Base-by-base conservation (phyloP, 2,797 vertebrate species). In the Arrhamphus sclerolepis region DNA sequence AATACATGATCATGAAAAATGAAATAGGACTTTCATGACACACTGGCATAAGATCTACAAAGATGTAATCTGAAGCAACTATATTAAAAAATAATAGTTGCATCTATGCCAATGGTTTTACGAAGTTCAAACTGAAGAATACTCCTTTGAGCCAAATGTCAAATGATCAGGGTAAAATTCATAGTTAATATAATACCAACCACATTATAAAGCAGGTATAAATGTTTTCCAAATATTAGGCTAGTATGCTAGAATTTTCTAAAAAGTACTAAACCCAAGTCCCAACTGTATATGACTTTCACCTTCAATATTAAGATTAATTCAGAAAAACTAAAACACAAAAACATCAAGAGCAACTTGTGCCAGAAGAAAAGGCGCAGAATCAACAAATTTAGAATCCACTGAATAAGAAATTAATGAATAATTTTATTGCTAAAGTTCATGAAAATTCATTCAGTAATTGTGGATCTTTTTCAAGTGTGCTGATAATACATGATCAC, bases 1-100 rank as follows among this genome's bases (percentile, higher is more conserved):
- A 62, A 57, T 65, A n/a, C n/a, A 48, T 16, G 26, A 47, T 47
- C 10, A 48, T 53, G 10, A 34, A 47, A 46, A 56, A 49, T 8
- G 44, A 38, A 16, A 16, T 22, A 13, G 20, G 42, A 40, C 29
- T 31, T 31, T 65, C 18, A 44, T 10, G 24, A 17, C n/a, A 22
- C 18, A 1, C 28, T 31, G 13, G 21, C 11, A 8, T 3, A 24
- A 26, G 8, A 38, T 20, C 21, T 16, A 14, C 41, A 39, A 39
- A 6, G 28, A 7, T 28, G 8, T 5, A 22, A 6, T 20, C 4
- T 38, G 17, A 48, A 8, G 9, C n/a, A n/a, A n/a, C n/a, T n/a
- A n/a, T n/a, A n/a, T n/a, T n/a, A n/a, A n/a, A n/a, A n/a, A n/a
- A n/a, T n/a, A n/a, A n/a, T n/a, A 13, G 46, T 19, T 17, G 28